phyloP scores from a whole-genome alignment of 2,888 invertebrate species.

The Eledona agricola region DNA sequence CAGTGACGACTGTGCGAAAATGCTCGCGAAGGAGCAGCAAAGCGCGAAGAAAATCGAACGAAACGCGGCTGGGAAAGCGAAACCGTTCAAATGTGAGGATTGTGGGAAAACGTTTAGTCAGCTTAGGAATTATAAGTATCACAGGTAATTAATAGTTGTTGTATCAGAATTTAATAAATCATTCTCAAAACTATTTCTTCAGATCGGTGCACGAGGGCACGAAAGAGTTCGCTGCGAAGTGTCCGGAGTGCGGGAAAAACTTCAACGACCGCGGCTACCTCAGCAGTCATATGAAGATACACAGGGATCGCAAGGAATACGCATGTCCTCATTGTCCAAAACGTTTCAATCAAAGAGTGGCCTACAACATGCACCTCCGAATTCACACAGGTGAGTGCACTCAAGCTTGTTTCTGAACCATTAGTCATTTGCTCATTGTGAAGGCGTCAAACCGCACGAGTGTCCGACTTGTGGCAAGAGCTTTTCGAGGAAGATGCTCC shows the following conservation, averaged over 20 bases:
- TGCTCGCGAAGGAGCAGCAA: conserved; percentile 25
- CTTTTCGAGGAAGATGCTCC: conserved; percentile 85
- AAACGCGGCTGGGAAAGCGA: conserved; percentile 54
- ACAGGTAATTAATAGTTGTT: conserved; percentile 59
- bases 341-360: conserved; percentile 85
- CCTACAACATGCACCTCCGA: conserved; percentile 87
- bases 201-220: conserved; percentile 82
- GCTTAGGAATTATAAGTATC: conserved; percentile 85
- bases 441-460: conserved; percentile 79
- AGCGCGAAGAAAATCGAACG: conserved; percentile 36
- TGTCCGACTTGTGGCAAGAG: conserved; percentile 81
- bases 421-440: conserved; percentile 35
- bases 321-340: conserved; percentile 83
- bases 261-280: conserved; percentile 86
- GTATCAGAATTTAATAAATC: neutral
- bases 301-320: conserved; percentile 83
- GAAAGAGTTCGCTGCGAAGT: conserved; percentile 79
- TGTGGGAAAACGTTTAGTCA: conserved; percentile 86
- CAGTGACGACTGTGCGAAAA: too few relatives aligned
- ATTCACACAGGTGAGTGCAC: conserved; percentile 74
- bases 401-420: neutral
- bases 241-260: conserved; percentile 81
- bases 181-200: too few relatives aligned
- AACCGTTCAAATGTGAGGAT: conserved; percentile 75
- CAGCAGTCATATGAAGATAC: conserved; percentile 88